phyloP scores from a whole-genome alignment of 2,113 vertebrate genomes.

The Clarias macrocephalus region DNA sequence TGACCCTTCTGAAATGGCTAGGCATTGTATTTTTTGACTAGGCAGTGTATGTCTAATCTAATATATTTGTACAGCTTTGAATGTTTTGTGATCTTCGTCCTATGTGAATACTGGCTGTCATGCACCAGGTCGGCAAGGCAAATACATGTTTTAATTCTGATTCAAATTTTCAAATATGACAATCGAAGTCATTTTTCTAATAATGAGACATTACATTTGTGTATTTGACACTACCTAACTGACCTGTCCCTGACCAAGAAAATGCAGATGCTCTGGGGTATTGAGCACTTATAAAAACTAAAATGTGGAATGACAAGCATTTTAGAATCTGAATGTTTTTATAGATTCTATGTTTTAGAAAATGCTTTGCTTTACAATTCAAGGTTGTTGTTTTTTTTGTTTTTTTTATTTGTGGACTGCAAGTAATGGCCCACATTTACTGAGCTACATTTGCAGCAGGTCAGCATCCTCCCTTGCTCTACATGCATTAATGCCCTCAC shows the following conservation, averaged over 20 bases:
- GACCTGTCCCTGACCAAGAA: background rate
- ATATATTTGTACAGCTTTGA: background rate
- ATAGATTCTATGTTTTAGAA: background rate
- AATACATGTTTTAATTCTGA: background rate
- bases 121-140: background rate
- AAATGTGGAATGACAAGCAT: background rate
- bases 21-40: too few species aligned
- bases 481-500: background rate
- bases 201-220: background rate
- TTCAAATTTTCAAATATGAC: background rate
- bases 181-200: background rate
- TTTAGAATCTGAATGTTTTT: background rate
- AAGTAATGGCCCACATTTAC: background rate
- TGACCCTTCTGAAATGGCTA: too few species aligned
- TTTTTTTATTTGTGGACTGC: background rate
- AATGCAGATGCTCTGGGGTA: too few species aligned
- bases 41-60: background rate
- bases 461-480: constrained; percentile 13
- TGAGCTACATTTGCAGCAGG: background rate
- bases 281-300: background rate
- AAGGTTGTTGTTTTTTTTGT: too few species aligned
- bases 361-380: background rate
- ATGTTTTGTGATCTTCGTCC: background rate
- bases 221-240: background rate
- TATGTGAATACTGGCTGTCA: background rate